Conservation (phyloP, 2,797 vertebrate genomes). For the Rhinoraja longicauda region DNA sequence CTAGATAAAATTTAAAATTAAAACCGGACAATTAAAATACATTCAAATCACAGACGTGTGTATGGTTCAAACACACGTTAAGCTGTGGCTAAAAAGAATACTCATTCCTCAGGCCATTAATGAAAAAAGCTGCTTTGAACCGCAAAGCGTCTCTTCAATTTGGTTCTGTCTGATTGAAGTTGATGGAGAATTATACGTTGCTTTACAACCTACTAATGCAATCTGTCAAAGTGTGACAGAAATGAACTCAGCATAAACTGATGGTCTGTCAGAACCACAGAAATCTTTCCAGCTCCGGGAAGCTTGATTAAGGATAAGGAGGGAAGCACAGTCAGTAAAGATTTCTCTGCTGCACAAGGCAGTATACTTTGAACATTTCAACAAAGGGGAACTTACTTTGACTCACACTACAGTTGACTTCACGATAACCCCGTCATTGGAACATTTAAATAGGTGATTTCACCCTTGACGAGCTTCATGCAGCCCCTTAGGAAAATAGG, state of each 20-base stretch:
- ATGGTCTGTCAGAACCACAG: background rate
- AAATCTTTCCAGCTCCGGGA: background rate
- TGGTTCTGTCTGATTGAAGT: conserved; percentile 9
- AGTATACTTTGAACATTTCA: background rate
- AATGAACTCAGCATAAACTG: background rate
- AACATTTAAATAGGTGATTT: background rate
- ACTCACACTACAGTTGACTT: background rate
- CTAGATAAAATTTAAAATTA: no score
- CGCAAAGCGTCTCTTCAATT: background rate
- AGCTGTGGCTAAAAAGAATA: background rate
- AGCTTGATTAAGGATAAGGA: background rate
- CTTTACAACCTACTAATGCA: background rate
- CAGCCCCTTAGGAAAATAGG: background rate
- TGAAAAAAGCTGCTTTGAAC: conserved; percentile 3
- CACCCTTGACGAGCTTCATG: background rate
- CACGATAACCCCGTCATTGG: background rate
- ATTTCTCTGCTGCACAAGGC: background rate
- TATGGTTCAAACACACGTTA: background rate
- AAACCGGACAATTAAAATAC: background rate
- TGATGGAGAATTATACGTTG: background rate
- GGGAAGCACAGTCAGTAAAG: background rate
- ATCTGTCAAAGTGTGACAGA: conserved; percentile 21
- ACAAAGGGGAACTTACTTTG: background rate
- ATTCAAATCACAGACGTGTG: background rate
- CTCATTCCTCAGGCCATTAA: background rate